A percentile compares a stretch with the other conserved stretches of the same genome.
Evolutionary conservation across 2,888 invertebrate species (phyloP).

Genomic region (Craniophora ligustri): DNA sequence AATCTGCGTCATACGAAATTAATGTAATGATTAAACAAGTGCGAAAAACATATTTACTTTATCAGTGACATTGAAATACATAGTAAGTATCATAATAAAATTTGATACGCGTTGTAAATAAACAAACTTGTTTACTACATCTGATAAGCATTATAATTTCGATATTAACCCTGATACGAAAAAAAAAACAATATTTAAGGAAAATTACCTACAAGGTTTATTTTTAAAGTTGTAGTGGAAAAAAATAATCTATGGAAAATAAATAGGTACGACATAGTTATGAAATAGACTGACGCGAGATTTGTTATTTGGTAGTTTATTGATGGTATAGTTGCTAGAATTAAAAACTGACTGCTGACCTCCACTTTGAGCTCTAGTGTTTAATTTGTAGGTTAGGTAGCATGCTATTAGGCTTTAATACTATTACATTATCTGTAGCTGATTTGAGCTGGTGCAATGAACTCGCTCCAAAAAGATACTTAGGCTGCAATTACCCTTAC

Average conservation of each 20-base stretch:
- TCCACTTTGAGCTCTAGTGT: no score
- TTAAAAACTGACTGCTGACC: no score
- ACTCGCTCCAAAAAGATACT: no score
- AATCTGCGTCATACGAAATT: slow-evolving; percentile 22
- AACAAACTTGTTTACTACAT: slow-evolving; percentile 41
- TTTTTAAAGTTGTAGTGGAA: neutral
- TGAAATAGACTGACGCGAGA: neutral
- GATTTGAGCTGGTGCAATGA: no score
- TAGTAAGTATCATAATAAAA: slow-evolving; percentile 22
- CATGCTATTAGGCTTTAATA: no score
- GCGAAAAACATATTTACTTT: slow-evolving; percentile 32
- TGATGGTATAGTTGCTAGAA: no score
- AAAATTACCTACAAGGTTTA: no score
- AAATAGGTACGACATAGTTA: neutral
- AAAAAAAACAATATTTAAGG: neutral
- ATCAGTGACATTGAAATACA: slow-evolving; percentile 54
- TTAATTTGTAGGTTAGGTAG: no score
- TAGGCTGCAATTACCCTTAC: no score
- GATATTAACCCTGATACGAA: neutral
- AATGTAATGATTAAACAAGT: slow-evolving; percentile 15
- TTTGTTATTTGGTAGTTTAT: no score
- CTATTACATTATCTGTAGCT: no score
- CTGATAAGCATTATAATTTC: slow-evolving; percentile 11
- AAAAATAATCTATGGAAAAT: neutral
- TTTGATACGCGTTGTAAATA: slow-evolving; percentile 39